Percentiles rank a stretch among this genome's conserved stretches.
These are phyloP conservation scores for Nycticorax nycticorax DNA, from an alignment of 2,113 vertebrate genomes.

Conservation along the genomic window DNA sequence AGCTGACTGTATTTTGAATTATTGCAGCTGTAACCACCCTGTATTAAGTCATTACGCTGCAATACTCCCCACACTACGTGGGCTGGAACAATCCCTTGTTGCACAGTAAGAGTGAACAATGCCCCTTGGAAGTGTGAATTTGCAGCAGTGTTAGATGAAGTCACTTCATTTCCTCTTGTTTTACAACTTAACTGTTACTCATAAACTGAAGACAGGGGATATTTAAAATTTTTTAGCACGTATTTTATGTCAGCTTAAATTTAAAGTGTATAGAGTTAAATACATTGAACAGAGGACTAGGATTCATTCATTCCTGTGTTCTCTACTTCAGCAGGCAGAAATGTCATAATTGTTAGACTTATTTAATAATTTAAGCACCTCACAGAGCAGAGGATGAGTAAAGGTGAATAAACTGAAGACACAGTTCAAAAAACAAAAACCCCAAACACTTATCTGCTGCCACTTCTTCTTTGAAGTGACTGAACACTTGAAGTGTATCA, in stretches of 20 bases:
- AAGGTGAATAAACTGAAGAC: not conserved
- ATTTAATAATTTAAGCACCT: not conserved
- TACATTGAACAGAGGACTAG: not conserved
- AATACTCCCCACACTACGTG: not conserved
- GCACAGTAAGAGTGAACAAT: not conserved
- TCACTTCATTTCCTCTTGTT: not conserved
- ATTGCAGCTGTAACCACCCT: not conserved
- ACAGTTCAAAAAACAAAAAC: not conserved
- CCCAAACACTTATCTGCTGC: not conserved
- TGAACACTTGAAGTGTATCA: not conserved
- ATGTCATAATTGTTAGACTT: not conserved
- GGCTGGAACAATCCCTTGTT: not conserved
- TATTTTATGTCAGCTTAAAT: not conserved
- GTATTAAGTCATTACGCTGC: not conserved
- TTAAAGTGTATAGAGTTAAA: not conserved
- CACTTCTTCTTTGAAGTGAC: not conserved
- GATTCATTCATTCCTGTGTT: not conserved
- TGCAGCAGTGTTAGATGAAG: not conserved
- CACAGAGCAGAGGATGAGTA: not conserved
- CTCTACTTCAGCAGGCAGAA: not conserved
- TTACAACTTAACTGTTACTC: not conserved
- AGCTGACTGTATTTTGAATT: not conserved
- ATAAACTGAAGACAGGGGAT: not conserved
- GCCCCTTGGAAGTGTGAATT: not conserved
- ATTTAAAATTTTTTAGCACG: not conserved